Base-by-base conservation (phyloP, 2,888 invertebrate species). In the Pollenia griseotomentosa region DNA sequence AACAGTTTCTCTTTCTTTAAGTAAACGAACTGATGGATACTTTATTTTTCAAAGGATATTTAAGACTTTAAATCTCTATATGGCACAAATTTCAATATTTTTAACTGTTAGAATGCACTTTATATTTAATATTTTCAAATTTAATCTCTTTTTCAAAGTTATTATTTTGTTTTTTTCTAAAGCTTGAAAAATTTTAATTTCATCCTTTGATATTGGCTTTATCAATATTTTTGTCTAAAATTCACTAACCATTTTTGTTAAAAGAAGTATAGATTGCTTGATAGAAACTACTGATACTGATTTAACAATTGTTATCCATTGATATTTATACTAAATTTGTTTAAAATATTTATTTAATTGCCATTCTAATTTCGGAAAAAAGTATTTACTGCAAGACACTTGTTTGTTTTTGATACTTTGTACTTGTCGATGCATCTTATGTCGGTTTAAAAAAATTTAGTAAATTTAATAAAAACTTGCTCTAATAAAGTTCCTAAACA, bases 201-300 rank as follows among this genome's bases (percentile, higher is more conserved):
- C 4, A 33, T 33, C 33, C 4, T 33, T 33, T 33, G 33, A 4
- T 33, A 33, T 33, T 33, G 33, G 33, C 33, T 33, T 33, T 33
- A 33, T 33, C 33, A 33, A 33, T 33, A 33, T 53, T 68, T 14
- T 12, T 73, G 40, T 7, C 9, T 7, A 90, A 88, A 91, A 16
- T 44, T 70, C 19, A 82, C 85, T 86, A 74, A 86, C 85, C 85
- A 86, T 86, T 73, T 86, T 81, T 55, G 16, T 59, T 75, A 12
- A 51, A 2, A 7, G n/a, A 73, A 40, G 74, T 59, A 66, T 16
- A 78, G 53, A n/a, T 88, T 89, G 53, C 74, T 89, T 88, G 86
- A 77, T 71, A 88, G 89, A 61, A 16, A 73, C 90, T 89, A 88
- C 89, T 90, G 12, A 91, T 90, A 86, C 85, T 86, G 66, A 78